Conservation (phyloP, 2,113 vertebrate genomes). For the Microcebus griseorufus region DNA sequence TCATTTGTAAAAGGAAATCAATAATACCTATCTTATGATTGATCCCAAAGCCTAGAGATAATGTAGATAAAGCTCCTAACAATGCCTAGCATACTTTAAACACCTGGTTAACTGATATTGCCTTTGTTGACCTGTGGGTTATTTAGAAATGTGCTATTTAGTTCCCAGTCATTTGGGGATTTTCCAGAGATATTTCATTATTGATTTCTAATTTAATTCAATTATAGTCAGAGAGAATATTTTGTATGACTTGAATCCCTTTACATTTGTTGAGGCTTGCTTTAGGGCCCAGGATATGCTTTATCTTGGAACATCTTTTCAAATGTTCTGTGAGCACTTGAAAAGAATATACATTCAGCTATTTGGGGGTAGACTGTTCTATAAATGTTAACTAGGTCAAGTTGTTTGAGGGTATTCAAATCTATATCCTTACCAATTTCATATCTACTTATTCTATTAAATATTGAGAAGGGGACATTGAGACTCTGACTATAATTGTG, state of each 20-base stretch:
- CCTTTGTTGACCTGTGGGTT: not conserved
- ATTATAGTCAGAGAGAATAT: not conserved
- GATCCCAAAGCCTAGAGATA: not conserved
- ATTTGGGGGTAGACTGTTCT: not conserved
- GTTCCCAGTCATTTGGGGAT: not conserved
- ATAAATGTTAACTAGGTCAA: not conserved
- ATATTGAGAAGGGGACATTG: not conserved
- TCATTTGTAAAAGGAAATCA: constrained; percentile 18
- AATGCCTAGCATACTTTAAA: not conserved
- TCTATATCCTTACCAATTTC: not conserved
- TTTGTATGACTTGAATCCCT: not conserved
- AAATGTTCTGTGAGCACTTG: not conserved
- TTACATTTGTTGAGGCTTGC: not conserved
- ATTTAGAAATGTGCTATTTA: not conserved
- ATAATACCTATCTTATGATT: not conserved
- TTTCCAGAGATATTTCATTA: not conserved
- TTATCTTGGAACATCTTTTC: not conserved
- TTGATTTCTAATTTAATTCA: constrained; percentile 49
- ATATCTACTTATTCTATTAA: not conserved
- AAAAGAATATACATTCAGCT: not conserved
- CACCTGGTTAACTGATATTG: not conserved
- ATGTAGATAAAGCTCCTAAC: not conserved
- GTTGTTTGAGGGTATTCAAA: not conserved
- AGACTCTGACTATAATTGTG: not conserved
- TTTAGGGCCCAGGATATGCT: not conserved